phyloP scores from a whole-genome alignment of 2,888 invertebrate species.

The Ochropacha duplaris region DNA sequence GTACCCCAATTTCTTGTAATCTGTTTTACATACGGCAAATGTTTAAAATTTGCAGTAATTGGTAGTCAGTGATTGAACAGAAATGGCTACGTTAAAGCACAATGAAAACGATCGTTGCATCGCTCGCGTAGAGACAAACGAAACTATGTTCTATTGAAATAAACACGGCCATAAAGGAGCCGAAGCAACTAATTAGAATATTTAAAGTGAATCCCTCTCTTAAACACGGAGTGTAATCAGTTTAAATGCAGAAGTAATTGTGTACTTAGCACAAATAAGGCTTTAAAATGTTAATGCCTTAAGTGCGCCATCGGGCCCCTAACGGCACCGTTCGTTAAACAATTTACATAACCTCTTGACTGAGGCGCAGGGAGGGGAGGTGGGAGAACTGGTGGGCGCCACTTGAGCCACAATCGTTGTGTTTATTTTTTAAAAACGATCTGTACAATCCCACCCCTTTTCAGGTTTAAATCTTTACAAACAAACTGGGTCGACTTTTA shows the following conservation, averaged over 20 bases:
- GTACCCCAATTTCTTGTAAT: constrained; percentile 4
- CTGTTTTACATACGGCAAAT: not conserved
- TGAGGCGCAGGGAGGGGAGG: constrained; percentile 19
- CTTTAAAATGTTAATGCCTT: constrained; percentile 72
- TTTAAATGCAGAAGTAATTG: constrained; percentile 72
- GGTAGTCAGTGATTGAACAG: not conserved
- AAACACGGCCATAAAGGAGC: constrained; percentile 14
- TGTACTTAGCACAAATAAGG: constrained; percentile 71
- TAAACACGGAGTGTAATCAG: constrained; percentile 56
- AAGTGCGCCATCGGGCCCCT: constrained; percentile 64
- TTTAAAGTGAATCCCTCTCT: constrained; percentile 47
- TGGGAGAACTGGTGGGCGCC: constrained; percentile 9
- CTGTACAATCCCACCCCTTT: not conserved
- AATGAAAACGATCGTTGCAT: not conserved
- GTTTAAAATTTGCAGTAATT: not conserved
- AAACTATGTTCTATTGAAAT: constrained; percentile 12
- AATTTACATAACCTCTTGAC: constrained; percentile 69
- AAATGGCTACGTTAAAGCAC: no score
- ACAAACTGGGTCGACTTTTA: not conserved
- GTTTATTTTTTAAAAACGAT: constrained; percentile 2
- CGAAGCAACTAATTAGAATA: constrained; percentile 56
- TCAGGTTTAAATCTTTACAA: not conserved
- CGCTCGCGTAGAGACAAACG: not conserved
- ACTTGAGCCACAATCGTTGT: constrained; percentile 2
- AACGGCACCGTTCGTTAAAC: constrained; percentile 67